A percentile compares a stretch with the other conserved stretches of the same genome.
phyloP scores from a whole-genome alignment of 2,888 invertebrate genomes.

The Amorpha juglandis region DNA sequence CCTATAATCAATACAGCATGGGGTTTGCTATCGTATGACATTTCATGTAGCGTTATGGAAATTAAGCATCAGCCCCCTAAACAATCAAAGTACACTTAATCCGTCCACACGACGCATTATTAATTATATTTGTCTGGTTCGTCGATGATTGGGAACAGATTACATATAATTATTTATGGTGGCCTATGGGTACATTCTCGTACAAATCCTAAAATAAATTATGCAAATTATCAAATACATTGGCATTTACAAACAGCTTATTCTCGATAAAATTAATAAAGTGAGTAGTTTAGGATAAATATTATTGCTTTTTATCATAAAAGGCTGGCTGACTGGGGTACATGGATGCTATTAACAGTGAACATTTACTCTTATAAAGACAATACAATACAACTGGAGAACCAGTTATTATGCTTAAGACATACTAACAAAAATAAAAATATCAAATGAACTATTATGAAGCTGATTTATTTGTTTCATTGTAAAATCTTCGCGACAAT shows the following conservation, averaged over 20 bases:
- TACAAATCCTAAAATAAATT: slow-evolving; percentile 5
- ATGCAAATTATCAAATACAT: not conserved
- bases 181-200: not conserved
- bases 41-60: too few species aligned
- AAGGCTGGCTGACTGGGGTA: too few species aligned
- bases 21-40: not conserved
- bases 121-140: slow-evolving; percentile 22
- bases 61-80: not conserved
- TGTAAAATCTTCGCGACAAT: too few species aligned
- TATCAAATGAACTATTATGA: not conserved
- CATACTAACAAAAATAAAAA: too few species aligned
- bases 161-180: slow-evolving; percentile 18
- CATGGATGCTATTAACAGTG: too few species aligned
- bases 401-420: too few species aligned
- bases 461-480: too few species aligned
- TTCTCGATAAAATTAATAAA: not conserved
- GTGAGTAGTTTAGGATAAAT: not conserved
- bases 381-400: too few species aligned
- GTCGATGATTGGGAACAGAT: slow-evolving; percentile 22
- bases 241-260: not conserved
- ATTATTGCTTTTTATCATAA: not conserved
- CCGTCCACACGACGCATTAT: slow-evolving; percentile 14
- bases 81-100: not conserved
- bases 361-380: too few species aligned
- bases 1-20: too few species aligned